Conservation (phyloP, 2,888 invertebrate species). For the Thera obeliscata region DNA sequence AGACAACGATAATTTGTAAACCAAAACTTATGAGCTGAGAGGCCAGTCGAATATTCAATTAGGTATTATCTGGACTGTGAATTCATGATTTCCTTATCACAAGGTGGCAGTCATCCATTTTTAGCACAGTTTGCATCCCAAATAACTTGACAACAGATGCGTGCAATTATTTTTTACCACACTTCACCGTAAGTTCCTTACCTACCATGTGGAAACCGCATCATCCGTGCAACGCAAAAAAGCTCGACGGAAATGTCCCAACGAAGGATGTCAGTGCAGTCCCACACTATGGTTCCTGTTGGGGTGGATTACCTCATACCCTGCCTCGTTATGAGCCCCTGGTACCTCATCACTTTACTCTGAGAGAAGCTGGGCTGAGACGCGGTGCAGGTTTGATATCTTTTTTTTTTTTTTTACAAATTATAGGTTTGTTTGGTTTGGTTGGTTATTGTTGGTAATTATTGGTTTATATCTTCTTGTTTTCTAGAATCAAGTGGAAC, state of each 20-base stretch:
- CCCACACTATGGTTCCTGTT: slow-evolving; percentile 13
- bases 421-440: too few relatives aligned
- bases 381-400: too few relatives aligned
- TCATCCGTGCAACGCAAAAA: slow-evolving; percentile 19
- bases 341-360: neutral
- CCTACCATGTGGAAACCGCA: slow-evolving; percentile 9
- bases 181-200: neutral
- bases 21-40: neutral
- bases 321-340: neutral
- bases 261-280: neutral
- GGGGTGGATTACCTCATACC: neutral
- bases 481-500: too few relatives aligned
- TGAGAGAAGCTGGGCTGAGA: neutral
- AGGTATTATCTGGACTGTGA: too few relatives aligned
- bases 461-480: too few relatives aligned
- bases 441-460: too few relatives aligned
- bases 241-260: slow-evolving; percentile 16
- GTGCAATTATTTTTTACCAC: slow-evolving; percentile 16
- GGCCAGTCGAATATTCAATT: neutral
- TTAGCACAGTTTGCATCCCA: slow-evolving; percentile 12
- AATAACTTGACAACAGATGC: slow-evolving; percentile 18
- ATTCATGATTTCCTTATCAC: neutral
- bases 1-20: too few relatives aligned
- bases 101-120: slow-evolving; percentile 14
- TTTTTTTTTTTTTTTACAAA: too few relatives aligned